Percentiles rank a stretch among this genome's conserved stretches.
Evolutionary conservation across 2,797 vertebrate genomes (phyloP).

Genomic region (Novumbra hubbsi): DNA sequence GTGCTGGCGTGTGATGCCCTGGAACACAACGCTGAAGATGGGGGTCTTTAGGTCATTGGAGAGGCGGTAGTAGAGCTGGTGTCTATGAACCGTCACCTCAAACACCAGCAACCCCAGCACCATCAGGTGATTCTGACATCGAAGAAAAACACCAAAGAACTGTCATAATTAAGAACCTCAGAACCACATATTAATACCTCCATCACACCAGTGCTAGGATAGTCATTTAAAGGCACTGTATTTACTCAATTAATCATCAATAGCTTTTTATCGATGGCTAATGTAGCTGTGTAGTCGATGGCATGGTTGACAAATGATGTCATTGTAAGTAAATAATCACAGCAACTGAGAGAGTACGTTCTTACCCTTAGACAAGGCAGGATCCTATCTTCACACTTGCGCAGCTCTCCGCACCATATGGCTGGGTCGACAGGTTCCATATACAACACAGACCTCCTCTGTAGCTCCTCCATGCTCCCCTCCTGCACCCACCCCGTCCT

Average conservation of each 20-base stretch:
- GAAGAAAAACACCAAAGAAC: not conserved
- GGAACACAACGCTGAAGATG: conserved; percentile 59
- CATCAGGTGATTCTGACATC: conserved; percentile 67
- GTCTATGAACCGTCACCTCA: conserved; percentile 64
- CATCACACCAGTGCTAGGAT: not conserved
- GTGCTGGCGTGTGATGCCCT: conserved; percentile 62
- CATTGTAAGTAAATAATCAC: not conserved
- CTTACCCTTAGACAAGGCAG: conserved; percentile 70
- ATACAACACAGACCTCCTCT: conserved; percentile 60
- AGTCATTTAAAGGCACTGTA: not conserved
- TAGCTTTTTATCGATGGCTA: not conserved
- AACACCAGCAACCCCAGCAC: conserved; percentile 70
- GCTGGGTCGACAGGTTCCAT: conserved; percentile 62
- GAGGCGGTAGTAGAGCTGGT: conserved; percentile 68
- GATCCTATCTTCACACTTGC: conserved; percentile 63
- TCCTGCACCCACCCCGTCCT: conserved; percentile 44
- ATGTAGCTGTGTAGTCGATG: not conserved
- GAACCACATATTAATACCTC: not conserved
- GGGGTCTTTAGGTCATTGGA: conserved; percentile 63
- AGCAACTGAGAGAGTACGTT: not conserved
- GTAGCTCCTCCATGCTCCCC: conserved; percentile 64
- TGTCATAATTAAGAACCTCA: not conserved
- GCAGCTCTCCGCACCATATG: conserved; percentile 66
- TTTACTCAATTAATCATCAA: not conserved
- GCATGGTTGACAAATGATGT: not conserved